These are phyloP conservation scores for Mylabris phalerata DNA, from an alignment of 1,140 invertebrate genomes.

Conservation along the genomic window DNA sequence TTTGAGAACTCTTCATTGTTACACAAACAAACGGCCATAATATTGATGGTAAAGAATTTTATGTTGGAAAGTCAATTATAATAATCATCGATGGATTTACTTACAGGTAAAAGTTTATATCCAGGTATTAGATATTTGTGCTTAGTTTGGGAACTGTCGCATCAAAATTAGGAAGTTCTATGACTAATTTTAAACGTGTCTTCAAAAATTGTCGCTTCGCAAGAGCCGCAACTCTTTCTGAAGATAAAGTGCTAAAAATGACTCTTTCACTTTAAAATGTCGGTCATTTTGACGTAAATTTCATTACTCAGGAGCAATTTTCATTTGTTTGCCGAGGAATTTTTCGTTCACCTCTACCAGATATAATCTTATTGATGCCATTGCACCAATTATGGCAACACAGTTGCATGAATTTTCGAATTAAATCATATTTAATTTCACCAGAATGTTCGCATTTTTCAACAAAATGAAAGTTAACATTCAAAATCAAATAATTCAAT, in stretches of 20 bases:
- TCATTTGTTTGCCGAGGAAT: no score
- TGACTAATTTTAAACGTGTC: slow-evolving; percentile 81
- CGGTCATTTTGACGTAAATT: slow-evolving; percentile 71
- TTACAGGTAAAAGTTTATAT: slow-evolving; percentile 59
- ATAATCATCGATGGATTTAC: no score
- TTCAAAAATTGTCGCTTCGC: slow-evolving; percentile 76
- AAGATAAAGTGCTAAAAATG: slow-evolving; percentile 63
- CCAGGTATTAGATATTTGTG: slow-evolving; percentile 84
- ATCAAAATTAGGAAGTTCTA: slow-evolving; percentile 63
- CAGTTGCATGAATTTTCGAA: no score
- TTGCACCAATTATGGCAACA: no score
- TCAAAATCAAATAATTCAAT: no score
- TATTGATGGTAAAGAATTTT: slow-evolving; percentile 57
- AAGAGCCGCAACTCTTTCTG: slow-evolving; percentile 63
- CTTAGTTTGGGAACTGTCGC: slow-evolving; percentile 83
- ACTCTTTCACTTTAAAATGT: slow-evolving; percentile 76
- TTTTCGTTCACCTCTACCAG: no score
- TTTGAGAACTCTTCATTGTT: slow-evolving; percentile 56
- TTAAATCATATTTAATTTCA: no score
- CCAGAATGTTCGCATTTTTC: no score
- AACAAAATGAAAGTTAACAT: no score
- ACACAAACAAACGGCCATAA: slow-evolving; percentile 64
- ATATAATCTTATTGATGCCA: no score
- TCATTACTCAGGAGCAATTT: no score
- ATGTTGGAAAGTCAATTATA: no score